Evolutionary conservation across 1,140 invertebrate species (phyloP).

Genomic region (Anastrepha ludens): DNA sequence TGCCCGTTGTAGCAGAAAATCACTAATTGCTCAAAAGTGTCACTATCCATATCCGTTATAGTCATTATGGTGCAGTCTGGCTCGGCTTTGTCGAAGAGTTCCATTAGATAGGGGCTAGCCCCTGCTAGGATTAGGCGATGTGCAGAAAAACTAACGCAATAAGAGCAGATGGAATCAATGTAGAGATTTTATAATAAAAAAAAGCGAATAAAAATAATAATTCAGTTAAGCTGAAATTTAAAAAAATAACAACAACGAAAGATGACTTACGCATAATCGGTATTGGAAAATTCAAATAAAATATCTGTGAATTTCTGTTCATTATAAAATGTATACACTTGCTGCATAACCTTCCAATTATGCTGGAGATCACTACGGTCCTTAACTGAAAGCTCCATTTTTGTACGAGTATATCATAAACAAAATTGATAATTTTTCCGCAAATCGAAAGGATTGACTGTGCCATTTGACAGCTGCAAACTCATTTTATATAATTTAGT

Average conservation of each 20-base stretch:
- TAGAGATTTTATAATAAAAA: too few relatives aligned
- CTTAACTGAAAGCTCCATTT: neutral
- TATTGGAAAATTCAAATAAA: slow-evolving; percentile 13
- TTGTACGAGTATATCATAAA: neutral
- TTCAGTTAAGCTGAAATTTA: neutral
- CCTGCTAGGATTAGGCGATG: slow-evolving; percentile 26
- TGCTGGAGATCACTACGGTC: neutral
- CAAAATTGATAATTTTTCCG: too few relatives aligned
- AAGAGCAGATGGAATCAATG: too few relatives aligned
- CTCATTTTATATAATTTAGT: neutral
- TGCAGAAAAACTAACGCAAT: neutral
- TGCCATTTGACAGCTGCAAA: neutral
- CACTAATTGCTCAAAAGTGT: slow-evolving; percentile 29
- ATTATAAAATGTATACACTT: slow-evolving; percentile 24
- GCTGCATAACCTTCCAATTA: slow-evolving; percentile 1
- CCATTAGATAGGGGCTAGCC: neutral
- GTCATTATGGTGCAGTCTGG: neutral
- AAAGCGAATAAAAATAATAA: too few relatives aligned
- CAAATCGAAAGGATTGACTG: too few relatives aligned
- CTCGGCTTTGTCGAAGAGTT: neutral
- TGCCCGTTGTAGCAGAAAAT: slow-evolving; percentile 34
- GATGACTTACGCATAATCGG: neutral
- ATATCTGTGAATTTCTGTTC: slow-evolving; percentile 23
- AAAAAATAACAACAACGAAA: neutral
- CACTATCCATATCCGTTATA: neutral